Percentiles rank a stretch among this genome's conserved stretches.
Conservation (phyloP, 2,888 invertebrate species). For the Drosophila paramelanica region DNA sequence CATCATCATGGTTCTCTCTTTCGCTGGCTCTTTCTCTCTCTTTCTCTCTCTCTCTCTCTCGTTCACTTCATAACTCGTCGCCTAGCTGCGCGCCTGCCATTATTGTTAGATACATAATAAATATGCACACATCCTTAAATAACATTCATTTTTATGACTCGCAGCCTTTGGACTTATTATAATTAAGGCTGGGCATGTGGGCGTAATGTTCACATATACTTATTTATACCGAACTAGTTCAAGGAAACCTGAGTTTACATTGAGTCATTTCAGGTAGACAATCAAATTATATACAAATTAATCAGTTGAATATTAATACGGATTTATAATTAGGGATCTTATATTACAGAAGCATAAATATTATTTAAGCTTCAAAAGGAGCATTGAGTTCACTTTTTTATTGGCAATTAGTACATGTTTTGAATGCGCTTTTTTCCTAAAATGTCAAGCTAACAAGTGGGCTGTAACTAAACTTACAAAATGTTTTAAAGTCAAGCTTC, state of each 20-base stretch:
- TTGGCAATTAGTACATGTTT: too few species aligned
- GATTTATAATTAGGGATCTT: too few species aligned
- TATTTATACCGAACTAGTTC: constrained; percentile 5
- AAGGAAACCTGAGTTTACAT: neutral
- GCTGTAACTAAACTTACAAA: too few species aligned
- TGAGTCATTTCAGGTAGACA: neutral
- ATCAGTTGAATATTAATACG: too few species aligned
- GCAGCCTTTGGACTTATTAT: constrained; percentile 40
- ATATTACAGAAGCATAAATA: too few species aligned
- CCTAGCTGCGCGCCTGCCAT: constrained; percentile 26
- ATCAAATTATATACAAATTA: neutral
- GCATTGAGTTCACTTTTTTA: too few species aligned
- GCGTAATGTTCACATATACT: neutral
- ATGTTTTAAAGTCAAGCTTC: too few species aligned
- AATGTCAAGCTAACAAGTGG: too few species aligned
- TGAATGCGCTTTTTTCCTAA: too few species aligned
- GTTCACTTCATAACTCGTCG: neutral
- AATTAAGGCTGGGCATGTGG: constrained; percentile 35
- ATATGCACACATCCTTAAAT: constrained; percentile 56
- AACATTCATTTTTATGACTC: constrained; percentile 51
- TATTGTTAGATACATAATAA: constrained; percentile 53
- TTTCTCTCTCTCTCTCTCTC: neutral
- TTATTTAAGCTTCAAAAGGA: too few species aligned
- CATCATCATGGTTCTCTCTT: constrained; percentile 37
- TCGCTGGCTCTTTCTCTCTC: neutral